Evolutionary conservation across 2,888 invertebrate genomes (phyloP), one percentile per base, ranked within the genome.

Genomic region (Torymus texanus): DNA sequence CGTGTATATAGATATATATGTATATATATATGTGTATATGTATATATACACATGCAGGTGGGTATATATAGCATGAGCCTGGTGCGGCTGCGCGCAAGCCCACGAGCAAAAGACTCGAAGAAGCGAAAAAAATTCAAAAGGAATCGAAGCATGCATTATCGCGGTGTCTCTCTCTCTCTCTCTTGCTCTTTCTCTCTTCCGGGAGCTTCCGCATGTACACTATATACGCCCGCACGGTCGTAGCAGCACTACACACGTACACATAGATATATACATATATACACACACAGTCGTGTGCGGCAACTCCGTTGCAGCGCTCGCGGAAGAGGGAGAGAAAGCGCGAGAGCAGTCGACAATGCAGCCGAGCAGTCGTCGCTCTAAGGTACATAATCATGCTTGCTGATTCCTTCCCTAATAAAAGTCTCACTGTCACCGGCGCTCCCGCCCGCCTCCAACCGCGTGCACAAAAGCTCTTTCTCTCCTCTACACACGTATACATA

Each of bases 391-490:
- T 90, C 89, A 89, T 87, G 89, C 89, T 89, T 88, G 89, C 88
- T 89, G 89, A 89, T 88, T 90, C 86, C 88, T 90, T 90, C 88
- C 88, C 90, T 90, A 90, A 90, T 90, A 90, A 90, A 90, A 90
- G 79, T 78, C 77, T 75, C 81, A 76, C 78, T 78, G 75, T 84
- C 85, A 83, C 79, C 82, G 74, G 75, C 82, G 81, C 83, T 82
- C 80, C 81, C 79, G 58, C 78, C 80, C 55, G 13, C 55, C 82
- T 83, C 76, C 82, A 83, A 41, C 41, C 83, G 83, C 70, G 63
- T 70, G 61, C 79, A 80, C 74, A 80, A 80, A 78, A 78, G 78
- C 83, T 62, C 18, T n/a, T 10, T 58, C 56, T 29, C 61, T 41
- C 50, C 59, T 14, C 55, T 81, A 81, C 82, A 78, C 81, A 81